Conservation (phyloP, 2,797 vertebrate species). For the Delichon dasypus region DNA sequence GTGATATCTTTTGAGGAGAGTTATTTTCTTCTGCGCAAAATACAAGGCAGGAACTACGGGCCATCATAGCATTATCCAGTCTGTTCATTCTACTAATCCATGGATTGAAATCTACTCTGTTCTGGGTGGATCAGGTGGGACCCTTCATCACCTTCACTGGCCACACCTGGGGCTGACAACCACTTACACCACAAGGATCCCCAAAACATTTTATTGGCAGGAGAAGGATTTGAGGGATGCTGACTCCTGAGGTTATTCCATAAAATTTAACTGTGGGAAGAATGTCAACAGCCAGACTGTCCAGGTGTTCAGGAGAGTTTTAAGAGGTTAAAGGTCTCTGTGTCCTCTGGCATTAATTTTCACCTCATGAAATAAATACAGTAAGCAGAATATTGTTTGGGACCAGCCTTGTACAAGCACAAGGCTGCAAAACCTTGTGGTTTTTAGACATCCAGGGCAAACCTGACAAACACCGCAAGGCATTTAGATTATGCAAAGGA, state of each 20-base stretch:
- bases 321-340: not conserved
- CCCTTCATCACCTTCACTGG: not conserved
- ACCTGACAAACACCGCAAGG: not conserved
- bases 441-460: not conserved
- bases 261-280: not conserved
- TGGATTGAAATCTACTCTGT: not conserved
- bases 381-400: not conserved
- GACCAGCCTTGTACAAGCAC: not conserved
- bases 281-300: not conserved
- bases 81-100: not conserved
- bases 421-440: no score
- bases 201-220: not conserved
- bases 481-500: not conserved
- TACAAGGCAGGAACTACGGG: fast-evolving
- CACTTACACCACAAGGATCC: not conserved
- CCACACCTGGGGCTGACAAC: not conserved
- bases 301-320: not conserved
- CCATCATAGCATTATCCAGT: not conserved
- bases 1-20: no score
- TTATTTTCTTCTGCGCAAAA: not conserved
- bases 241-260: no score
- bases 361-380: not conserved
- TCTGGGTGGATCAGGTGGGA: not conserved
- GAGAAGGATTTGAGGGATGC: not conserved
- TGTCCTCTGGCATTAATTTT: not conserved